Conservation (phyloP, 2,888 invertebrate species). For the Palloptera scutellata region DNA sequence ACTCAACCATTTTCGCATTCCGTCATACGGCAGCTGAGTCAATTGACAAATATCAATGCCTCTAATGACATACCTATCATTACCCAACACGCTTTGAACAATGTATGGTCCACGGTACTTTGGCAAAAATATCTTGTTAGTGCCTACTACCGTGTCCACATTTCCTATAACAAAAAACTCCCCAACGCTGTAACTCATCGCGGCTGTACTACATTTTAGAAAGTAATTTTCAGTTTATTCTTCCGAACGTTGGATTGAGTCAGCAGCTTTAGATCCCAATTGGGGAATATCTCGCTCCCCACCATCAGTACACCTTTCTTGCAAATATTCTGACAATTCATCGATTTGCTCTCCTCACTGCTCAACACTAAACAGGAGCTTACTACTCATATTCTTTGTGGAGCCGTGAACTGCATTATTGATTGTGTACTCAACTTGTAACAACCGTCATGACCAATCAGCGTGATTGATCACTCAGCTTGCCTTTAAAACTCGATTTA, state of each 20-base stretch:
- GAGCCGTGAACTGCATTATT: conserved; percentile 22
- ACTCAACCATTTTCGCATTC: too few species aligned
- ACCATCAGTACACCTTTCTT: conserved; percentile 1
- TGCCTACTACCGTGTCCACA: too few species aligned
- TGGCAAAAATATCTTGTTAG: too few species aligned
- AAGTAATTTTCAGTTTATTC: conserved; percentile 13
- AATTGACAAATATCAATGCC: too few species aligned
- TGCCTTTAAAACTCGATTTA: conserved; percentile 16
- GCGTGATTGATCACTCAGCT: conserved; percentile 15
- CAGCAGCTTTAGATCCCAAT: neutral
- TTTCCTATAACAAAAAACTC: too few species aligned
- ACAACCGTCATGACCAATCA: conserved; percentile 15
- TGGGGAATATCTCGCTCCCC: neutral
- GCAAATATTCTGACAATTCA: conserved; percentile 18
- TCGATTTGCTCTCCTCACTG: conserved; percentile 13
- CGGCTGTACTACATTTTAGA: conserved; percentile 3
- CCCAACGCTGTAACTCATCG: conserved; percentile 7
- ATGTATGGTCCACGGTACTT: too few species aligned
- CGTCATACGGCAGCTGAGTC: too few species aligned
- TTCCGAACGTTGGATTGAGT: conserved; percentile 9
- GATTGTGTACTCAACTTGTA: conserved; percentile 21
- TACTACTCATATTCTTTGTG: conserved; percentile 16
- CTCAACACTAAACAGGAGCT: conserved; percentile 19
- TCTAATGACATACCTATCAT: too few species aligned
- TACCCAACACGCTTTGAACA: too few species aligned